A percentile compares a stretch with the other conserved stretches of the same genome.
phyloP scores from a whole-genome alignment of 2,888 invertebrate genomes.

The Pheosia gnoma region DNA sequence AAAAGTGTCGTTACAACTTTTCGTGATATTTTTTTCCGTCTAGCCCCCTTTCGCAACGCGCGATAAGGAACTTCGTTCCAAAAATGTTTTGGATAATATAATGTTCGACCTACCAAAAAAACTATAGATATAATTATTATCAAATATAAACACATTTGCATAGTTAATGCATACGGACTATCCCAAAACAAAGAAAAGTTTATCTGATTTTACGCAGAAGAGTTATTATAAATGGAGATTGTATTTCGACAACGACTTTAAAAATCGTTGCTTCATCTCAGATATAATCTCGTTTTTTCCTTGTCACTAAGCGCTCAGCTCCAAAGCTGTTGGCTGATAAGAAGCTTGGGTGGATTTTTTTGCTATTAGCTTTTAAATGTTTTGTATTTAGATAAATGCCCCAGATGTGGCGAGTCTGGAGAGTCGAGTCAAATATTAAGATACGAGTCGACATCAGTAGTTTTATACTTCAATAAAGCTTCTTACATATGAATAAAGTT shows the following conservation, averaged over 20 bases:
- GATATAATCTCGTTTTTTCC: constrained; percentile 53
- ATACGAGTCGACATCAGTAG: background rate
- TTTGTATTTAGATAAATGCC: constrained; percentile 34
- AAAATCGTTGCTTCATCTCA: constrained; percentile 46
- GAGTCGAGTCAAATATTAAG: constrained; percentile 14
- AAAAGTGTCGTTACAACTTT: too few relatives aligned
- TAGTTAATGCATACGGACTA: too few relatives aligned
- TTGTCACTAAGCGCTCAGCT: constrained; percentile 57
- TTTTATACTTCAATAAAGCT: background rate
- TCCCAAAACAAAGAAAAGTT: constrained; percentile 12
- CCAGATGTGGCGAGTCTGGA: constrained; percentile 17
- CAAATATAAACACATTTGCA: too few relatives aligned
- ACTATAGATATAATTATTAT: too few relatives aligned
- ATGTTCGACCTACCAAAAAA: too few relatives aligned
- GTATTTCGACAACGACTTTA: constrained; percentile 44
- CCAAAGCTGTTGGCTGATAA: constrained; percentile 50
- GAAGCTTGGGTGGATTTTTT: constrained; percentile 50
- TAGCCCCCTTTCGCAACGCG: too few relatives aligned
- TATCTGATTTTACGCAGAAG: constrained; percentile 28
- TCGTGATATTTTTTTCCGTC: too few relatives aligned
- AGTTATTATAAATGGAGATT: constrained; percentile 42
- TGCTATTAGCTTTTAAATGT: constrained; percentile 51
- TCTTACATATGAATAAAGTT: too few relatives aligned
- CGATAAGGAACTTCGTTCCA: too few relatives aligned
- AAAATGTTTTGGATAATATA: too few relatives aligned